Evolutionary conservation across 2,797 vertebrate genomes (phyloP).

Genomic region (Oophaga sylvatica): DNA sequence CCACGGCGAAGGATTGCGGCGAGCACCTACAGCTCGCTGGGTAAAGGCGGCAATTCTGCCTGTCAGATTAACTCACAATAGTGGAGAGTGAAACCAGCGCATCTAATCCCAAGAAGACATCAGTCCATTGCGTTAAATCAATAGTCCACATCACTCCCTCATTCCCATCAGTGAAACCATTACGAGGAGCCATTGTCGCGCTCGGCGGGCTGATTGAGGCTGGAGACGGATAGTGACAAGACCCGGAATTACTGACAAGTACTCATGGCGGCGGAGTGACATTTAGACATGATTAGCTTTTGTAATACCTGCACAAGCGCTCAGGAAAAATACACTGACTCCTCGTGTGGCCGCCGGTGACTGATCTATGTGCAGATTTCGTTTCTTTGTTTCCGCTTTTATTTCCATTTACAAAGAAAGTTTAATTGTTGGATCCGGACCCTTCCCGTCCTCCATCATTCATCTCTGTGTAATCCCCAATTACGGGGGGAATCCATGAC

Average conservation of each 20-base stretch:
- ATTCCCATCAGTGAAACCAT: constrained; percentile 18
- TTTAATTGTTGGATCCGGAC: background rate
- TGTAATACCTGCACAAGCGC: constrained; percentile 22
- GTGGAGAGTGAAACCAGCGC: constrained; percentile 19
- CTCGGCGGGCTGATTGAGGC: background rate
- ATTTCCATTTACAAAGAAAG: background rate
- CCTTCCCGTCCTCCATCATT: background rate
- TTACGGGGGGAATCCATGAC: background rate
- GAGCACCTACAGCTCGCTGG: background rate
- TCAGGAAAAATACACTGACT: constrained; percentile 17
- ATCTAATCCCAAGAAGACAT: constrained; percentile 22
- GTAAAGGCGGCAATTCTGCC: constrained; percentile 34
- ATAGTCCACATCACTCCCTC: constrained; percentile 49
- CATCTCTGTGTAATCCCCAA: background rate
- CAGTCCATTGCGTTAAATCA: constrained; percentile 50
- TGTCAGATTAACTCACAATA: constrained; percentile 56
- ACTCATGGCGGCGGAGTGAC: background rate
- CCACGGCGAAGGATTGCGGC: background rate
- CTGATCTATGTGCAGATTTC: background rate
- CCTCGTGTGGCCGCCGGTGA: background rate
- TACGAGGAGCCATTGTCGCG: constrained; percentile 28
- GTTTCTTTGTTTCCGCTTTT: constrained; percentile 12
- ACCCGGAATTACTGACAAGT: constrained; percentile 30
- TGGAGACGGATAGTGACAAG: constrained; percentile 31
- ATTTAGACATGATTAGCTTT: constrained; percentile 38